These are phyloP conservation scores for Engystomops pustulosus DNA, from an alignment of 2,113 vertebrate species.

Conservation along the genomic window DNA sequence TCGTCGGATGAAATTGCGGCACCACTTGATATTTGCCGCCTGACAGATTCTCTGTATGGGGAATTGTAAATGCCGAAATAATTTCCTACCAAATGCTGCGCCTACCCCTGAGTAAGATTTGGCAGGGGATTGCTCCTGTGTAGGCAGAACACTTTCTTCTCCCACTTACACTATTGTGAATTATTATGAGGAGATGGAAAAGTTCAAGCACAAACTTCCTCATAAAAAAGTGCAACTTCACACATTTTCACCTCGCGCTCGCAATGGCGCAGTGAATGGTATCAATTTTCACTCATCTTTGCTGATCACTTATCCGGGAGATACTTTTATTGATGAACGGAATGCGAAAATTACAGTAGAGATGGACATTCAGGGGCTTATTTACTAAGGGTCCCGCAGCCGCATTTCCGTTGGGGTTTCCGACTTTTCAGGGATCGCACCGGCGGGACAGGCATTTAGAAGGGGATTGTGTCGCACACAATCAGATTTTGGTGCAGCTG, in stretches of 20 bases:
- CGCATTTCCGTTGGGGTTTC: too few species aligned
- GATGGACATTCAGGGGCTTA: too few species aligned
- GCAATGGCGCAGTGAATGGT: too few species aligned
- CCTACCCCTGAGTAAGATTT: background rate
- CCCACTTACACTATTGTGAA: background rate
- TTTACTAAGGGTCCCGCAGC: too few species aligned
- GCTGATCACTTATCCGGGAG: too few species aligned
- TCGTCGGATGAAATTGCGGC: constrained; percentile 5
- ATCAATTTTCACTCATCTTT: background rate
- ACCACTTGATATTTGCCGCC: constrained; percentile 13
- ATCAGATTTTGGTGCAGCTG: too few species aligned
- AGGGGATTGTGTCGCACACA: too few species aligned
- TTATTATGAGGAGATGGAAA: background rate
- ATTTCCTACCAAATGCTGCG: background rate
- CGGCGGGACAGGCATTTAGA: too few species aligned
- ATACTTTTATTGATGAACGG: too few species aligned
- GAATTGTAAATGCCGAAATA: constrained; percentile 7
- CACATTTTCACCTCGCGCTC: background rate
- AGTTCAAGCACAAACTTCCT: background rate
- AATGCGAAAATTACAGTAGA: too few species aligned
- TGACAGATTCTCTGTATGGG: background rate
- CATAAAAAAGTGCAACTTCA: background rate
- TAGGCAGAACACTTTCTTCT: background rate
- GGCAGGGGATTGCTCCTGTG: background rate
- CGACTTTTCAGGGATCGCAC: too few species aligned